Percentiles rank a stretch among this genome's conserved stretches.
Conservation (phyloP, 2,888 invertebrate genomes). For the Gnatocerus cornutus region DNA sequence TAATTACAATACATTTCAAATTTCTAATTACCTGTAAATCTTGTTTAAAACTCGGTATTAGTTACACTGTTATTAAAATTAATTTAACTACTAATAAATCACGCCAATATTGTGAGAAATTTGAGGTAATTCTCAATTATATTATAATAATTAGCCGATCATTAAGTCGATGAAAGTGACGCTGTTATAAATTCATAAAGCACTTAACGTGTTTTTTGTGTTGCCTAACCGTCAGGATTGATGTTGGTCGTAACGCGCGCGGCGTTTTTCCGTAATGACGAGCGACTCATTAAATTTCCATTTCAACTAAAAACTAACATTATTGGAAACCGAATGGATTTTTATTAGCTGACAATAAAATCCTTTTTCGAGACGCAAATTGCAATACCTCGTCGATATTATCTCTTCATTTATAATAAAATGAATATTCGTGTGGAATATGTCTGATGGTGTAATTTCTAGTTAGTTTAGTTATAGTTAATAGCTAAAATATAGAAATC, state of each 20-base stretch:
- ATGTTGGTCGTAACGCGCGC: slow-evolving; percentile 7
- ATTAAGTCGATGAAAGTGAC: slow-evolving; percentile 8
- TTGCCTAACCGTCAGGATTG: slow-evolving; percentile 28
- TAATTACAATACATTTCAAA: slow-evolving; percentile 27
- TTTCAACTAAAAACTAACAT: slow-evolving; percentile 27
- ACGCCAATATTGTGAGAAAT: slow-evolving; percentile 29
- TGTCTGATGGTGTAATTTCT: slow-evolving; percentile 19
- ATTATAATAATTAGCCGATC: slow-evolving; percentile 26
- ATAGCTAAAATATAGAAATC: slow-evolving; percentile 15
- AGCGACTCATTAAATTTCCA: slow-evolving; percentile 33
- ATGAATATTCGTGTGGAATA: slow-evolving; percentile 7
- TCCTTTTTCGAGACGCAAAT: slow-evolving; percentile 15
- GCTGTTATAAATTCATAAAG: slow-evolving; percentile 18
- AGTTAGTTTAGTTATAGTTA: slow-evolving; percentile 15
- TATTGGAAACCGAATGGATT: slow-evolving; percentile 16
- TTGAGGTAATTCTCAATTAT: slow-evolving; percentile 13
- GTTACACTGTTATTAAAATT: slow-evolving; percentile 15
- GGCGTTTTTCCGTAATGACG: not conserved
- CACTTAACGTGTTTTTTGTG: slow-evolving; percentile 30
- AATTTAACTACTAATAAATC: slow-evolving; percentile 19
- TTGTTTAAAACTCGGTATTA: slow-evolving; percentile 3
- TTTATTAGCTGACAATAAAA: slow-evolving; percentile 26
- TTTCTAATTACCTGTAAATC: slow-evolving; percentile 19
- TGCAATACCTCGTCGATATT: slow-evolving; percentile 6
- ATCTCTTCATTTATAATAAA: slow-evolving; percentile 6